A percentile compares a stretch with the other conserved stretches of the same genome.
These are phyloP conservation scores for Rhinella marina DNA, from an alignment of 2,797 vertebrate genomes.

Conservation along the genomic window DNA sequence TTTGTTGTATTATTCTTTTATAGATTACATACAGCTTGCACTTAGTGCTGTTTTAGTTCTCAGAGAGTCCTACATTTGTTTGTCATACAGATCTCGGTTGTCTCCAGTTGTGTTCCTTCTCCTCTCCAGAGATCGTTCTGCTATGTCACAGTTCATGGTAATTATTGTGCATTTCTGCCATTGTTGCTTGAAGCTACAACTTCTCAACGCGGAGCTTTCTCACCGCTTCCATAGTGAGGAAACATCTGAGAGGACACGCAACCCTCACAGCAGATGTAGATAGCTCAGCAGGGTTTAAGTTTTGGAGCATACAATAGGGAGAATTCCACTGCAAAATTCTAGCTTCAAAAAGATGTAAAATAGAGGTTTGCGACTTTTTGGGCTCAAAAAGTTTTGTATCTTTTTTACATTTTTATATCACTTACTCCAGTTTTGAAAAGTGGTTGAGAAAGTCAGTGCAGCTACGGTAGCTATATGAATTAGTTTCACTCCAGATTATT, in stretches of 20 bases:
- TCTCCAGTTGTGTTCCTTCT: slow-evolving; percentile 62
- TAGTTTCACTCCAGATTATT: too few relatives aligned
- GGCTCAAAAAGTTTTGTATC: too few relatives aligned
- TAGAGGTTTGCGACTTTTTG: too few relatives aligned
- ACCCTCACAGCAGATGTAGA: slow-evolving; percentile 61
- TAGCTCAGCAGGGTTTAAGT: slow-evolving; percentile 49
- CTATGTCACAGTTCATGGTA: slow-evolving; percentile 65
- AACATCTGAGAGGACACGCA: slow-evolving; percentile 57
- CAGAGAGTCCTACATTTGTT: slow-evolving; percentile 36
- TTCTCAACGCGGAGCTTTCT: slow-evolving; percentile 63
- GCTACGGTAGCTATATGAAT: too few relatives aligned
- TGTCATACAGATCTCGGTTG: slow-evolving; percentile 54
- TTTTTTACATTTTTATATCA: too few relatives aligned
- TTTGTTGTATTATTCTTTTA: slow-evolving; percentile 9
- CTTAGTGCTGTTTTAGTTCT: slow-evolving; percentile 9
- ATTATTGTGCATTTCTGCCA: slow-evolving; percentile 57
- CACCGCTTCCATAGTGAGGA: slow-evolving; percentile 64
- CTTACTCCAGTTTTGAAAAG: too few relatives aligned
- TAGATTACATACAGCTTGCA: slow-evolving; percentile 4
- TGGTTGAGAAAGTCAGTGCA: too few relatives aligned
- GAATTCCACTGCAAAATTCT: too few relatives aligned
- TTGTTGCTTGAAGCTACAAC: slow-evolving; percentile 56
- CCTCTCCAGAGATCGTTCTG: slow-evolving; percentile 63
- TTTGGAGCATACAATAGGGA: not conserved
- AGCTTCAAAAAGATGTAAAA: too few relatives aligned